These are phyloP conservation scores for Brachyhypopomus occidentalis DNA, from an alignment of 2,113 vertebrate genomes.

Conservation along the genomic window DNA sequence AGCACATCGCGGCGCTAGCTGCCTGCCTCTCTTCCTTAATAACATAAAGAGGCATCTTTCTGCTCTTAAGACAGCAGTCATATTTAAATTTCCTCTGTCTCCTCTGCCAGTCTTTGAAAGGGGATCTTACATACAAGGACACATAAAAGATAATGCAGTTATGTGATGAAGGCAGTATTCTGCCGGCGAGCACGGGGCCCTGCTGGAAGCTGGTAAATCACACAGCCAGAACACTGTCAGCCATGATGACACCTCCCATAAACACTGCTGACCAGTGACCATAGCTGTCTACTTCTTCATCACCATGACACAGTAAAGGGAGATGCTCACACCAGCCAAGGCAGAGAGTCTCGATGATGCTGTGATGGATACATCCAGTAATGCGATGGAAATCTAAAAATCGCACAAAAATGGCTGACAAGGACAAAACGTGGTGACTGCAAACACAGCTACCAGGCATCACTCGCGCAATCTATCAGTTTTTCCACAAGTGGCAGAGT, in stretches of 20 bases:
- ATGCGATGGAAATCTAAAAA: not conserved
- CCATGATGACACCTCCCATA: slow-evolving; percentile 69
- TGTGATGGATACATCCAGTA: not conserved
- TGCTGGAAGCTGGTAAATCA: slow-evolving; percentile 74
- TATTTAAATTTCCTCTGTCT: slow-evolving; percentile 23
- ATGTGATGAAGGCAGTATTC: slow-evolving; percentile 60
- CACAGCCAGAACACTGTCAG: slow-evolving; percentile 68
- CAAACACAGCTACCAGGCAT: not conserved
- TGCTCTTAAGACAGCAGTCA: slow-evolving; percentile 14
- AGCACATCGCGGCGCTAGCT: not conserved
- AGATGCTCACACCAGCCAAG: slow-evolving; percentile 38
- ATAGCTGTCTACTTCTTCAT: slow-evolving; percentile 65
- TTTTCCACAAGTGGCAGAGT: not conserved
- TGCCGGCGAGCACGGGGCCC: slow-evolving; percentile 61
- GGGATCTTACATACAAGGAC: slow-evolving; percentile 61
- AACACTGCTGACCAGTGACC: slow-evolving; percentile 66
- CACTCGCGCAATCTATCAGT: not conserved
- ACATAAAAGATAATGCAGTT: slow-evolving; percentile 53
- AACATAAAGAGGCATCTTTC: not conserved
- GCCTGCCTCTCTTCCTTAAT: not conserved
- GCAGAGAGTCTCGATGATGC: not conserved
- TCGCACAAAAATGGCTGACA: not conserved
- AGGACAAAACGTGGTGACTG: not conserved
- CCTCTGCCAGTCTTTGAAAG: slow-evolving; percentile 20
- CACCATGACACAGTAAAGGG: slow-evolving; percentile 60